These are phyloP conservation scores for Pseudobourletiella spinata DNA, from an alignment of 1,140 invertebrate genomes.

Conservation along the genomic window DNA sequence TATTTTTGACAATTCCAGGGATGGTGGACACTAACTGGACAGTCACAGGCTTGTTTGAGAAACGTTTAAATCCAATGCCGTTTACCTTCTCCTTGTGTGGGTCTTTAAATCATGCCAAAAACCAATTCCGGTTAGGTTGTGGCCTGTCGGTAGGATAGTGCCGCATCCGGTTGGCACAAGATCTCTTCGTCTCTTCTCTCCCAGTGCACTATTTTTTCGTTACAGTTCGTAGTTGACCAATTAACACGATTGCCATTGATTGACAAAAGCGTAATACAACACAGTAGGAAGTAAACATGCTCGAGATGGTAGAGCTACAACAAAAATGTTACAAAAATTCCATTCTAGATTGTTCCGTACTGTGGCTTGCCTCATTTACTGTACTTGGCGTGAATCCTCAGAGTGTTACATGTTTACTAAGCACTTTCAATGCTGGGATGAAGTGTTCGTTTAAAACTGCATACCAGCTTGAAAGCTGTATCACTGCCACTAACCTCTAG, in stretches of 20 bases:
- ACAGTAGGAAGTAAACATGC: no score
- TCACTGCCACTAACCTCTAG: no score
- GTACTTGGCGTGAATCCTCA: no score
- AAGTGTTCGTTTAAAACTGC: no score
- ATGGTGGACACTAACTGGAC: slow-evolving; percentile 93
- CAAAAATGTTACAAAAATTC: no score
- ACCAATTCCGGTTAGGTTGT: slow-evolving; percentile 76
- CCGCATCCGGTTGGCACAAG: slow-evolving; percentile 26
- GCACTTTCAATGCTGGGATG: no score
- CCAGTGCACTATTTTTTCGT: not conserved
- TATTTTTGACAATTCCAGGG: slow-evolving; percentile 54
- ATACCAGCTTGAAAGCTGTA: no score
- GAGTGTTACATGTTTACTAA: no score
- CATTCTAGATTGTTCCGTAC: no score
- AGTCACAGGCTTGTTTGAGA: slow-evolving; percentile 86
- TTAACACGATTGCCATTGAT: slow-evolving; percentile 3
- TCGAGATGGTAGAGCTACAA: no score
- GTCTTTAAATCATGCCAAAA: slow-evolving; percentile 81
- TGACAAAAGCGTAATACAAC: no score
- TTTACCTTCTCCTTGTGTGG: slow-evolving; percentile 89
- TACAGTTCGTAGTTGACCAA: not conserved
- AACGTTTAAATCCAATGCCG: slow-evolving; percentile 82
- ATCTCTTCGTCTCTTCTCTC: not conserved
- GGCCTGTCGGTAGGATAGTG: slow-evolving; percentile 67
- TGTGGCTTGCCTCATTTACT: no score